Evolutionary conservation across 2,888 invertebrate species (phyloP), one percentile per base, ranked within the genome.

Genomic region (Stenodera caucasica): DNA sequence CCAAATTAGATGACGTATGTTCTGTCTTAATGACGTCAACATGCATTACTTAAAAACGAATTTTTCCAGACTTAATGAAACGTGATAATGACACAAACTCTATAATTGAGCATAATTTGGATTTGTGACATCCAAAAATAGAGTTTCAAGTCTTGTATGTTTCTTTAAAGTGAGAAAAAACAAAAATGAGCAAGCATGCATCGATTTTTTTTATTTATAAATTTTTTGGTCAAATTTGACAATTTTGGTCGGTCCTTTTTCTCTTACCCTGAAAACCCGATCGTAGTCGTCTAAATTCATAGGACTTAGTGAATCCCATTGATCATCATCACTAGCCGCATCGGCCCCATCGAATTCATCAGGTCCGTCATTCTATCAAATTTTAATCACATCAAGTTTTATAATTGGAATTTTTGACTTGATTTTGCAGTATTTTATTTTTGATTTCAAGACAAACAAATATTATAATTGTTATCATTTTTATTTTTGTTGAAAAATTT

Each of bases 311-410:
- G 81, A 82, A 79, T 85, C 85, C 86, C 86, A 86, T 74, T 83
- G 81, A 74, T 84, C 85, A 77, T 84, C 85, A 75, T 85, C 85
- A 74, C 82, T 80, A 73, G 84, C 82, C 71, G 82, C 82, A 80
- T 86, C 85, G 75, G 83, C 83, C 71, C 83, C 82, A 75, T 85
- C 85, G 78, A 81, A 82, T 78, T 85, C 85, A 59, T 78, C 77
- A 55, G 77, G 74, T 60, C 73, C 93, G 84, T 98, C 98, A 82
- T 97, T 98, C 77, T 90, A 45, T 21, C 90, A 55, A 56, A 60
- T 59, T 64, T 64, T 60, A 64, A 64, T 64, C 54, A 58, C 58
- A 40, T n/a, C n/a, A n/a, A n/a, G n/a, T n/a, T n/a, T n/a, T n/a
- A n/a, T n/a, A n/a, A n/a, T n/a, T n/a, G n/a, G n/a, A n/a, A n/a